Conservation (phyloP, 2,888 invertebrate genomes). For the Mesorhabditis belari region DNA sequence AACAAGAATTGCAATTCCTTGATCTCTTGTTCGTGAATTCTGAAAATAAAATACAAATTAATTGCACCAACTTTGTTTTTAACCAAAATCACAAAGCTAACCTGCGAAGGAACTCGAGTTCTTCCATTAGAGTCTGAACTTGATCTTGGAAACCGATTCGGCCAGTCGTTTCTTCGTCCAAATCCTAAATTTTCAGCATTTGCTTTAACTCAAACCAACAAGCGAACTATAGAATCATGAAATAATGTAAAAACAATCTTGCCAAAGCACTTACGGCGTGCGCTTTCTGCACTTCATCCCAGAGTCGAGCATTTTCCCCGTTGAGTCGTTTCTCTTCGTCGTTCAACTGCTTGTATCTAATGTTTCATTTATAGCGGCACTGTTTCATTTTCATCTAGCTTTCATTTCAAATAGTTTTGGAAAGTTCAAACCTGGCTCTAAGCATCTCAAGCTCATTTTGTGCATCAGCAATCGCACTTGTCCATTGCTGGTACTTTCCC, state of each 20-base stretch:
- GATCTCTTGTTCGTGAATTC: slow-evolving; percentile 52
- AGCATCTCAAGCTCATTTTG: slow-evolving; percentile 53
- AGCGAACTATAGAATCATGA: background rate
- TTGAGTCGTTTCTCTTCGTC: slow-evolving; percentile 51
- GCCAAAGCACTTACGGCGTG: slow-evolving; percentile 26
- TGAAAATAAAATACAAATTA: slow-evolving; percentile 3
- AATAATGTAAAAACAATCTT: background rate
- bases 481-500: slow-evolving; percentile 49
- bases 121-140: slow-evolving; percentile 54
- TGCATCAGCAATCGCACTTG: slow-evolving; percentile 50
- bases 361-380: background rate
- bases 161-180: slow-evolving; percentile 56
- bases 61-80: background rate
- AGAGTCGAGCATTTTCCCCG: slow-evolving; percentile 48
- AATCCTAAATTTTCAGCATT: slow-evolving; percentile 35
- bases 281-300: slow-evolving; percentile 52
- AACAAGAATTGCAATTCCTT: slow-evolving; percentile 53
- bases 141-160: slow-evolving; percentile 54
- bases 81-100: background rate
- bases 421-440: slow-evolving; percentile 28
- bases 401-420: background rate
- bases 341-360: slow-evolving; percentile 48
- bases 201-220: too few species aligned
- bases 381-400: background rate
- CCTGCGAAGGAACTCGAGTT: slow-evolving; percentile 51